Conservation (phyloP, 2,113 vertebrate genomes). For the Sinocyclocheilus anophthalmus region DNA sequence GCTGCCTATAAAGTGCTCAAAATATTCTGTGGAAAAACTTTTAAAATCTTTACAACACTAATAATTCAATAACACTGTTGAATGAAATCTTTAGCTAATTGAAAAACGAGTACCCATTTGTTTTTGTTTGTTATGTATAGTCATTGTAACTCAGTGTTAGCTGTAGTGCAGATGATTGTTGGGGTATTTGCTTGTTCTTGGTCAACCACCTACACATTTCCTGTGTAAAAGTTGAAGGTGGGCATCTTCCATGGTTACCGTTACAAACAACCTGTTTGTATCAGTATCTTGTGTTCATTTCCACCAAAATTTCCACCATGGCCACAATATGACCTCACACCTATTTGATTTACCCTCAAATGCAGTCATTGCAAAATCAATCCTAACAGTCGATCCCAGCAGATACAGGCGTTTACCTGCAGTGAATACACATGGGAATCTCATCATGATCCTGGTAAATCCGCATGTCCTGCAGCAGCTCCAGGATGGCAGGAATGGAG, state of each 20-base stretch:
- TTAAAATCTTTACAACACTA: not conserved
- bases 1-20: not conserved
- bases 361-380: not conserved
- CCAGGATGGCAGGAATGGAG: conserved; percentile 86
- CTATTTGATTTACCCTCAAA: not conserved
- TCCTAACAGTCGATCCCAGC: not conserved
- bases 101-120: not conserved
- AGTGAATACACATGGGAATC: conserved; percentile 90
- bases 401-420: conserved; percentile 81
- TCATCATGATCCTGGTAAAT: conserved; percentile 80
- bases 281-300: not conserved
- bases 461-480: conserved; percentile 85
- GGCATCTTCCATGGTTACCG: not conserved
- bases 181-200: conserved; percentile 26
- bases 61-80: not conserved
- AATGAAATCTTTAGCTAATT: not conserved
- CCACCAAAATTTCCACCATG: not conserved
- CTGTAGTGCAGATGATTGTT: not conserved
- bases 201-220: conserved; percentile 49
- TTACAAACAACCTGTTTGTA: not conserved
- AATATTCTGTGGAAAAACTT: not conserved
- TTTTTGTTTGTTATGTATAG: not conserved
- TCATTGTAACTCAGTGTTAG: not conserved
- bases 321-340: not conserved
- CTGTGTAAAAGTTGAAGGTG: conserved; percentile 20